Conservation (phyloP, 2,113 vertebrate genomes). For the Myiopsitta monachus region DNA sequence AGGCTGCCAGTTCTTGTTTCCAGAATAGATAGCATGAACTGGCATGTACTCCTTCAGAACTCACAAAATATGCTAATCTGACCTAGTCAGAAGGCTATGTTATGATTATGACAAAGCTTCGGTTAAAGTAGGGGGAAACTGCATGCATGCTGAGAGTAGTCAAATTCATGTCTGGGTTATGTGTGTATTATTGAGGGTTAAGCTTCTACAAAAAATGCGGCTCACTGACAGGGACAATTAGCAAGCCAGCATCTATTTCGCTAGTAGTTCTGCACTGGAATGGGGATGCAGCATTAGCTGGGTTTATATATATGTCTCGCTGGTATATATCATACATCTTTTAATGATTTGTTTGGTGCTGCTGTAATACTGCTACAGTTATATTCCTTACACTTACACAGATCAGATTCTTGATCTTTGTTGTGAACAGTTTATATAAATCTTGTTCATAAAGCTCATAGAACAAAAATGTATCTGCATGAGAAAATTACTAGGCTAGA, state of each 20-base stretch:
- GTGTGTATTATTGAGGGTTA: not conserved
- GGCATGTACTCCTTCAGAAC: not conserved
- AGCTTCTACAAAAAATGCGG: not conserved
- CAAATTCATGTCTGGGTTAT: not conserved
- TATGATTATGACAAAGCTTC: not conserved
- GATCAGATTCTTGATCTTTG: not conserved
- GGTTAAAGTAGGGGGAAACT: not conserved
- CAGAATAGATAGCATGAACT: not conserved
- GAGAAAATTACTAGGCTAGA: not conserved
- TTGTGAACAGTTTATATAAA: not conserved
- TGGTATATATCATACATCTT: not conserved
- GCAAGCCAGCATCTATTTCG: not conserved
- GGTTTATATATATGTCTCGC: not conserved
- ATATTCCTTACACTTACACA: not conserved
- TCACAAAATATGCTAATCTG: not conserved
- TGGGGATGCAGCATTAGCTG: not conserved
- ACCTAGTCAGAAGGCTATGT: not conserved
- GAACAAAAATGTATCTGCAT: not conserved
- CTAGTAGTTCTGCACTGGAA: not conserved
- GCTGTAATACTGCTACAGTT: not conserved
- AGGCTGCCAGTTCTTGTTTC: not conserved
- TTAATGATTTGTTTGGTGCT: not conserved
- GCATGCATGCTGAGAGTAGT: not conserved
- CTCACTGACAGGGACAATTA: not conserved
- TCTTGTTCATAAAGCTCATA: not conserved